phyloP scores from a whole-genome alignment of 1,140 invertebrate genomes.

The Galleria mellonella region DNA sequence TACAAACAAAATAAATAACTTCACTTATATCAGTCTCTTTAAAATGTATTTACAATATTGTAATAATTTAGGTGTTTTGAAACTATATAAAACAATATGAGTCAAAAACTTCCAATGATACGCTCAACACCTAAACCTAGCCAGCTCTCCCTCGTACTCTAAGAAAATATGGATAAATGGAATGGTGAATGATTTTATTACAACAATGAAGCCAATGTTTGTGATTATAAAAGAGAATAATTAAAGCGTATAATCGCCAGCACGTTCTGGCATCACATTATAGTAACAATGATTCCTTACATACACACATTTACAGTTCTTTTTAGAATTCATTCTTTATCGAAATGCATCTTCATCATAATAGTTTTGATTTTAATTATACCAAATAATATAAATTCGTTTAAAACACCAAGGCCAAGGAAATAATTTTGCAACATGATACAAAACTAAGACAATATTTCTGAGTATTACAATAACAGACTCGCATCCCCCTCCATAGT shows the following conservation, averaged over 20 bases:
- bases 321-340: neutral
- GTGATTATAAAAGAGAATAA: conserved; percentile 28
- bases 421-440: neutral
- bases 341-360: neutral
- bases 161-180: conserved; percentile 12
- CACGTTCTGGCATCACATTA: conserved; percentile 4
- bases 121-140: conserved; percentile 19
- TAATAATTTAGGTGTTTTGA: conserved; percentile 54
- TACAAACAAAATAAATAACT: conserved; percentile 66
- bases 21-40: conserved; percentile 67
- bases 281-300: neutral
- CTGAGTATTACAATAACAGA: conserved; percentile 5
- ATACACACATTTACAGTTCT: neutral
- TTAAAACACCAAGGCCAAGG: neutral
- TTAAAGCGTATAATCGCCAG: conserved; percentile 41
- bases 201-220: conserved; percentile 37
- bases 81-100: conserved; percentile 33
- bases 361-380: no score
- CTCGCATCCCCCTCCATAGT: no score
- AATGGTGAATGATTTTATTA: conserved; percentile 46
- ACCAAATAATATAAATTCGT: neutral
- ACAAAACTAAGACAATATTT: conserved; percentile 6
- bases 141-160: conserved; percentile 12
- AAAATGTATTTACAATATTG: conserved; percentile 65
- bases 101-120: conserved; percentile 11